These are phyloP conservation scores for Caenorhabditis latens DNA, from an alignment of 1,140 invertebrate genomes.

Conservation along the genomic window DNA sequence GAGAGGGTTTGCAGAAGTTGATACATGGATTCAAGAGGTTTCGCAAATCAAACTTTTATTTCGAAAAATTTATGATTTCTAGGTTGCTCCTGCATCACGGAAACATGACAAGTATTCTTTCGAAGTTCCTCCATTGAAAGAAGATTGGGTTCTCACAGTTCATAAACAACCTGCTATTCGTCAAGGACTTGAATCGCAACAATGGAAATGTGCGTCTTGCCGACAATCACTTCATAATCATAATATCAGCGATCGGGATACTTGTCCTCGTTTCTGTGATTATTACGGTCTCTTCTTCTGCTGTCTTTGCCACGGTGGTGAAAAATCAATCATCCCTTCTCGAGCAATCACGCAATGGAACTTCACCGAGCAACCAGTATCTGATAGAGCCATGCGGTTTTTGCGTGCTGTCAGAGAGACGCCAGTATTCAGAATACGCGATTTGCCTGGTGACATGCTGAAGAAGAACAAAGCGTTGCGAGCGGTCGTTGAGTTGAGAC, in stretches of 20 bases:
- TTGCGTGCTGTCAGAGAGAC: conserved; percentile 31
- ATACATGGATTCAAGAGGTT: conserved; percentile 27
- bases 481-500: conserved; percentile 4
- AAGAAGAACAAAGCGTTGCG: conserved; percentile 9
- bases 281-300: conserved; percentile 80
- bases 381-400: conserved; percentile 12
- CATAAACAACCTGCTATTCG: conserved; percentile 23
- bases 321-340: conserved; percentile 64
- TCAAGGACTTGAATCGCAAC: conserved; percentile 36
- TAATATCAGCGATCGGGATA: conserved; percentile 65
- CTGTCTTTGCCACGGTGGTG: conserved; percentile 80
- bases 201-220: conserved; percentile 37
- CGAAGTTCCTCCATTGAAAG: conserved; percentile 5
- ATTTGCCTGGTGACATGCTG: conserved; percentile 9
- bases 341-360: conserved; percentile 14
- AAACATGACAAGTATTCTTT: conserved; percentile 28
- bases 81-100: conserved; percentile 16
- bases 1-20: conserved; percentile 49
- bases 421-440: conserved; percentile 26
- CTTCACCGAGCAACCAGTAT: conserved; percentile 31
- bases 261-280: conserved; percentile 79
- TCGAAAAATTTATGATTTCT: not conserved
- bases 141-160: conserved; percentile 14
- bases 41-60: not conserved
- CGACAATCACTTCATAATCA: conserved; percentile 28